Percentiles rank a stretch among this genome's conserved stretches.
Evolutionary conservation across 2,888 invertebrate genomes (phyloP).

Genomic region (Drosophila percnosoma): DNA sequence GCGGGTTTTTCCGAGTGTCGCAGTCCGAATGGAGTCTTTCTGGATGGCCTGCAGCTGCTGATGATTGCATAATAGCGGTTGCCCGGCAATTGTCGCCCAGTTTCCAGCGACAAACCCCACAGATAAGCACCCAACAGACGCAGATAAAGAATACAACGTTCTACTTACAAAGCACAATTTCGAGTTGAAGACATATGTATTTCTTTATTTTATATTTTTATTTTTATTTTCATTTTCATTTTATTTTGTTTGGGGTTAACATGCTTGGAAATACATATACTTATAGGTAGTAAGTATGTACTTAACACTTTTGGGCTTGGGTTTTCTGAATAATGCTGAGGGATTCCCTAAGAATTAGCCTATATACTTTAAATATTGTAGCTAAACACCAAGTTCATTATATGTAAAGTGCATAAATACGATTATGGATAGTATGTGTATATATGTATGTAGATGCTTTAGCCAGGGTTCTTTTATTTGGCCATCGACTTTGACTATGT

Average conservation of each 20-base stretch:
- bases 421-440: slow-evolving; percentile 27
- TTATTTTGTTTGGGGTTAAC: slow-evolving; percentile 61
- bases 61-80: slow-evolving; percentile 62
- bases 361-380: slow-evolving; percentile 41
- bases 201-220: slow-evolving; percentile 44
- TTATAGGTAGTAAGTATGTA: slow-evolving; percentile 28
- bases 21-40: slow-evolving; percentile 9
- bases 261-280: slow-evolving; percentile 66
- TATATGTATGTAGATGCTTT: slow-evolving; percentile 14
- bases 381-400: slow-evolving; percentile 55
- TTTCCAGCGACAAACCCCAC: slow-evolving; percentile 45
- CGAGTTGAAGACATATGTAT: slow-evolving; percentile 36
- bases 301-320: slow-evolving; percentile 26
- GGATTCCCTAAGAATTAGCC: slow-evolving; percentile 49
- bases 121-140: slow-evolving; percentile 49
- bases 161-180: slow-evolving; percentile 27
- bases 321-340: slow-evolving; percentile 59
- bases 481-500: slow-evolving; percentile 23
- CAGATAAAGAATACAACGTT: slow-evolving; percentile 34
- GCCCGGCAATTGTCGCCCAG: slow-evolving; percentile 46
- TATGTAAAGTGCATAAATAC: slow-evolving; percentile 54
- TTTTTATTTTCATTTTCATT: slow-evolving; percentile 42
- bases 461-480: slow-evolving; percentile 25
- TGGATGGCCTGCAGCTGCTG: slow-evolving; percentile 6
- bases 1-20: neutral